Conservation (phyloP, 2,888 invertebrate genomes). For the Agrotis exclamationis region DNA sequence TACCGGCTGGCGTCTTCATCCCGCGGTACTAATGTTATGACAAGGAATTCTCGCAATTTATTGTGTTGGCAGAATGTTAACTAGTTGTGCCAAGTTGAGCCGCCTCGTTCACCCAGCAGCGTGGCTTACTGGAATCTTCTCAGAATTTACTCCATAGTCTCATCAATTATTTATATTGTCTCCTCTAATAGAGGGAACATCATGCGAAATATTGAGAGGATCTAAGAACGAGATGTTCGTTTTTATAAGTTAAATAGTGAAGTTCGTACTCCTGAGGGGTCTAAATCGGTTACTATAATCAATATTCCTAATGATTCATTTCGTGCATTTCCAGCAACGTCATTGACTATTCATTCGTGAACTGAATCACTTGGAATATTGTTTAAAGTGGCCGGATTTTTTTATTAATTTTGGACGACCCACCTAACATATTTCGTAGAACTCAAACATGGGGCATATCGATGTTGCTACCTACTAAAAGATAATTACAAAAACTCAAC, state of each 20-base stretch:
- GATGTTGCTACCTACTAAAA: background rate
- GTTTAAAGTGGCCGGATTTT: no score
- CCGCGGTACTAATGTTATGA: slow-evolving; percentile 18
- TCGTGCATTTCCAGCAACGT: no score
- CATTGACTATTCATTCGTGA: no score
- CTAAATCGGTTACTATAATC: no score
- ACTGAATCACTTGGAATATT: no score
- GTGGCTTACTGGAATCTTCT: slow-evolving; percentile 29
- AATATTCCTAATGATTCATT: no score
- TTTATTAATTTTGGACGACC: no score
- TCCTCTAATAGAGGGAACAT: slow-evolving; percentile 8
- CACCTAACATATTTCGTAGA: background rate
- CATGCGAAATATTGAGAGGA: background rate
- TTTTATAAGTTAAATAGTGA: background rate
- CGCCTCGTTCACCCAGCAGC: slow-evolving; percentile 7
- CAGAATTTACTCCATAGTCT: slow-evolving; percentile 46
- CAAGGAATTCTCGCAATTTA: slow-evolving; percentile 44
- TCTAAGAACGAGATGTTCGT: background rate
- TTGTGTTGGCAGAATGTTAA: slow-evolving; percentile 47
- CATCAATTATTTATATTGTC: slow-evolving; percentile 29
- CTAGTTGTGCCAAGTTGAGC: slow-evolving; percentile 37
- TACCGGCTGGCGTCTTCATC: slow-evolving; percentile 4
- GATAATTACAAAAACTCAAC: slow-evolving; percentile 6
- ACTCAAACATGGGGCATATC: background rate
- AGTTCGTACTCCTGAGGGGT: background rate